These are phyloP conservation scores for Limenitis camilla DNA, from an alignment of 2,888 invertebrate species.

Conservation along the genomic window DNA sequence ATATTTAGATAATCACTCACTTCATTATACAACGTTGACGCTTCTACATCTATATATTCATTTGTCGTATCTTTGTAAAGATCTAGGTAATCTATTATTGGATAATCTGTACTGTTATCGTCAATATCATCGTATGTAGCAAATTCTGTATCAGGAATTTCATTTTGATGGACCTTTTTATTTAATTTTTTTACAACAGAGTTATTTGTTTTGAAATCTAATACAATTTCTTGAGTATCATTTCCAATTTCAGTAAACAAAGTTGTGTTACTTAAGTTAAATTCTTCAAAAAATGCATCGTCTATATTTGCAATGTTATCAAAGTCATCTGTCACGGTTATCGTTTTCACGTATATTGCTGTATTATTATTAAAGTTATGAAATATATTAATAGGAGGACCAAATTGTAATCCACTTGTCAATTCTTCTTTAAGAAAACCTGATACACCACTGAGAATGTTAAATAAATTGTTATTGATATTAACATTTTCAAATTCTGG, in stretches of 20 bases:
- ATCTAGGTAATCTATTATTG: conserved; percentile 53
- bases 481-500: conserved; percentile 19
- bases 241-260: conserved; percentile 13
- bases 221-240: background rate
- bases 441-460: conserved; percentile 36
- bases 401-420: conserved; percentile 27
- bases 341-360: conserved; percentile 41
- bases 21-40: background rate
- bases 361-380: conserved; percentile 37
- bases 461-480: conserved; percentile 29
- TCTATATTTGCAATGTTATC: conserved; percentile 26
- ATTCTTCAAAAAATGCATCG: too few species aligned
- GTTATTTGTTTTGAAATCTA: background rate
- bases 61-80: conserved; percentile 59
- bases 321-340: conserved; percentile 32
- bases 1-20: background rate
- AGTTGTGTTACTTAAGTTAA: too few species aligned
- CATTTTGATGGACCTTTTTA: conserved; percentile 31
- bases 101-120: conserved; percentile 55
- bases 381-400: conserved; percentile 23
- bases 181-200: conserved; percentile 10
- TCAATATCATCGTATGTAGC: conserved; percentile 36
- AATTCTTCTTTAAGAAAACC: conserved; percentile 38
- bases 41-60: conserved; percentile 35
- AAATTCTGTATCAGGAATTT: conserved; percentile 30